Conservation (phyloP, 2,888 invertebrate species). For the Aromia moschata region DNA sequence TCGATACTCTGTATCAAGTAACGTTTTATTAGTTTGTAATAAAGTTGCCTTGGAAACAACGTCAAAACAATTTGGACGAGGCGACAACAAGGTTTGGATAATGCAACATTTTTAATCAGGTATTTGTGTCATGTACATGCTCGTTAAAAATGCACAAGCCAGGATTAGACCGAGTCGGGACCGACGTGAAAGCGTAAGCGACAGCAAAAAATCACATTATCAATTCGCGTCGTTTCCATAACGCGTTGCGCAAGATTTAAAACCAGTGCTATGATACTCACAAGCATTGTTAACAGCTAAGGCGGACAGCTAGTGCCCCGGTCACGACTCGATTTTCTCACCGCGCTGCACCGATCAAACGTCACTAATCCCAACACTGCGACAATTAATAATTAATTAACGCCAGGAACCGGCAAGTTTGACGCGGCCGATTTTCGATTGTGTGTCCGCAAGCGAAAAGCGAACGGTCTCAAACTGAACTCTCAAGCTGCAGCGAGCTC, state of each 20-base stretch:
- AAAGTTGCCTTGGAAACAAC: background rate
- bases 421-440: no score
- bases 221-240: conserved; percentile 25
- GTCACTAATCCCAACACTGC: conserved; percentile 29
- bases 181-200: conserved; percentile 10
- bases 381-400: conserved; percentile 28
- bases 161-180: no score
- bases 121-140: no score
- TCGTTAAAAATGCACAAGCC: no score
- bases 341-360: conserved; percentile 30
- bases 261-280: conserved; percentile 47
- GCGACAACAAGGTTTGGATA: no score
- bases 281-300: conserved; percentile 49
- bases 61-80: background rate
- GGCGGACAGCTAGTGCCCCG: conserved; percentile 37
- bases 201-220: conserved; percentile 18
- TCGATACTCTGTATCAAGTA: no score
- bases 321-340: conserved; percentile 32
- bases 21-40: no score
- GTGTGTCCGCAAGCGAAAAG: no score
- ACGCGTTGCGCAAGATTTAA: conserved; percentile 37
- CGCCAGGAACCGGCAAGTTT: conserved; percentile 24
- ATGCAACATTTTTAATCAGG: no score
- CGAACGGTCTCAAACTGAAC: no score
- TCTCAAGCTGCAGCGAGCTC: conserved; percentile 27